Evolutionary conservation across 2,797 vertebrate species (phyloP).

Genomic region (Halcyon leucocephala): DNA sequence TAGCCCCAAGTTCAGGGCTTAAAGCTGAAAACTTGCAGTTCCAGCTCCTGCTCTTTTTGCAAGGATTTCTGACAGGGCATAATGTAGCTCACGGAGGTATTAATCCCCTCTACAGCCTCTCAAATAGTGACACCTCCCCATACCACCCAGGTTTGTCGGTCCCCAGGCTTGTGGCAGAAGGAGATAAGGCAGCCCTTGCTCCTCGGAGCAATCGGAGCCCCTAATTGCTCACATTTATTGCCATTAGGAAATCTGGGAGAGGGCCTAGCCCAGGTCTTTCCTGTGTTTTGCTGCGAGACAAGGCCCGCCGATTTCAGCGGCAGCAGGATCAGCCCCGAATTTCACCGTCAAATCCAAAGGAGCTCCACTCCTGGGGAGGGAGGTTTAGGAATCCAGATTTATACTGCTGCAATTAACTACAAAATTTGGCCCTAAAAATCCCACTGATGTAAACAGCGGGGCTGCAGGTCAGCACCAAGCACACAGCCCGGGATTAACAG

Average conservation of each 20-base stretch:
- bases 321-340: background rate
- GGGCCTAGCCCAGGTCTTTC: background rate
- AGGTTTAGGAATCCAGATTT: constrained; percentile 9
- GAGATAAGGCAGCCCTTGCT: constrained; percentile 15
- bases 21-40: constrained; percentile 38
- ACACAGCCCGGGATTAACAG: constrained; percentile 23
- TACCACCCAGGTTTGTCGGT: background rate
- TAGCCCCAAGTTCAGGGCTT: constrained; percentile 38
- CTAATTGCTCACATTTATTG: constrained; percentile 43
- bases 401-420: constrained; percentile 8
- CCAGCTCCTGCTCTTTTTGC: constrained; percentile 13
- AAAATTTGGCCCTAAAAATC: constrained; percentile 55
- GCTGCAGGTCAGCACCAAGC: constrained; percentile 59
- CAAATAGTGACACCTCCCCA: constrained; percentile 21
- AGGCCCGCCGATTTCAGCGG: background rate
- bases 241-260: background rate
- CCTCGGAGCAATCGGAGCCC: background rate
- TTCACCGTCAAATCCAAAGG: background rate
- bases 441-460: constrained; percentile 47
- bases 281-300: background rate
- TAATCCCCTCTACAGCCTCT: constrained; percentile 38
- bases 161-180: background rate
- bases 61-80: constrained; percentile 32
- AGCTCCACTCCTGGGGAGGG: background rate
- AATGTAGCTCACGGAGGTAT: background rate